Conservation (phyloP, 2,113 vertebrate species). For the Megaleporinus macrocephalus region DNA sequence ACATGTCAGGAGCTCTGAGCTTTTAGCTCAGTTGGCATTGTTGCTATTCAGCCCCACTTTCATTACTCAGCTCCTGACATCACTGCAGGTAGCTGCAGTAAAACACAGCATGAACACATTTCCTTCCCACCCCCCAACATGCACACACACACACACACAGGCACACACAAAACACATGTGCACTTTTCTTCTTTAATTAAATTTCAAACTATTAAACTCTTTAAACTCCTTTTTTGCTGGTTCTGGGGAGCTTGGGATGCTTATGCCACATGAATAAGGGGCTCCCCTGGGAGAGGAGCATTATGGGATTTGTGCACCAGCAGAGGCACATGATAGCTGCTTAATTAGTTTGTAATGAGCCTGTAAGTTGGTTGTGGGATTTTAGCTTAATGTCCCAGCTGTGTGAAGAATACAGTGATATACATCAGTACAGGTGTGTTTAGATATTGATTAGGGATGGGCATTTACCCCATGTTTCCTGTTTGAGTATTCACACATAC, state of each 20-base stretch:
- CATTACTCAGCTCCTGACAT: slow-evolving; percentile 22
- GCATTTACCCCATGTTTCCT: too few species aligned
- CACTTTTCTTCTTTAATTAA: slow-evolving; percentile 44
- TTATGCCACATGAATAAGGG: slow-evolving; percentile 61
- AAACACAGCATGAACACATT: slow-evolving; percentile 7
- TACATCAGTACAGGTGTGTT: not conserved
- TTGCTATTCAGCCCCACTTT: not conserved
- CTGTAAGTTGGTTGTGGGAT: slow-evolving; percentile 31
- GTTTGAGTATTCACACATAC: too few species aligned
- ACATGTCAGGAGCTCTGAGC: not conserved
- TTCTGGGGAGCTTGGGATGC: slow-evolving; percentile 60
- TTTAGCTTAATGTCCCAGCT: slow-evolving; percentile 21
- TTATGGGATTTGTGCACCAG: slow-evolving; percentile 68
- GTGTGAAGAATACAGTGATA: not conserved
- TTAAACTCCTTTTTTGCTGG: slow-evolving; percentile 24
- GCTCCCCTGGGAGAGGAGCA: slow-evolving; percentile 54
- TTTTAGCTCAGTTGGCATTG: not conserved
- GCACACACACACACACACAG: slow-evolving; percentile 9
- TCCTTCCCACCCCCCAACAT: not conserved
- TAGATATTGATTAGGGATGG: not conserved
- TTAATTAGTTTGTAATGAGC: slow-evolving; percentile 46
- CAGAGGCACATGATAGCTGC: slow-evolving; percentile 45
- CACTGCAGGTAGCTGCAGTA: slow-evolving; percentile 18
- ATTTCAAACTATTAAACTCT: too few species aligned
- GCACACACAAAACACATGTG: slow-evolving; percentile 13